A percentile compares a stretch with the other conserved stretches of the same genome.
Evolutionary conservation across 2,797 vertebrate genomes (phyloP).

Genomic region (Sternarchorhynchus goeldii): DNA sequence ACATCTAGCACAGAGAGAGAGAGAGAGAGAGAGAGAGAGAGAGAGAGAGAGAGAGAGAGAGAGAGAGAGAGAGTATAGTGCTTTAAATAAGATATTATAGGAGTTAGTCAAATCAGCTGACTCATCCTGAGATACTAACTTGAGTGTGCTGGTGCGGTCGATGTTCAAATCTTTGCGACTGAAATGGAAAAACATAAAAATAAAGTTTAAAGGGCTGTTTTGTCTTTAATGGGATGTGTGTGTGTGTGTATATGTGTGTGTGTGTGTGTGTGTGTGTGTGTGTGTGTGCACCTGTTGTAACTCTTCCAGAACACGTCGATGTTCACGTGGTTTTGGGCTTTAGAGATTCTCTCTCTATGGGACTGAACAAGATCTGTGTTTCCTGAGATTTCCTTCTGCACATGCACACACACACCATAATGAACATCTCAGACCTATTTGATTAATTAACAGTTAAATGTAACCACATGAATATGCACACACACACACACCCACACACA

Average conservation of each 20-base stretch:
- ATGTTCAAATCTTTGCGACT: constrained; percentile 88
- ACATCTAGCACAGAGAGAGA: constrained; percentile 72
- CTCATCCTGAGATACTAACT: constrained; percentile 72
- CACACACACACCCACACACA: constrained; percentile 51
- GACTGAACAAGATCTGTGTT: constrained; percentile 82
- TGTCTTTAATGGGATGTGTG: neutral
- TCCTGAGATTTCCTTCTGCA: constrained; percentile 84
- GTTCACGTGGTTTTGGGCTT: constrained; percentile 79
- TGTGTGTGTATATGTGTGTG: neutral
- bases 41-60: neutral
- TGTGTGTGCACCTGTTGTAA: constrained; percentile 80
- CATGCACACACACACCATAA: constrained; percentile 16
- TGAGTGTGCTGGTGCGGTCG: constrained; percentile 84
- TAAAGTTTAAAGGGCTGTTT: neutral
- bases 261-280: neutral
- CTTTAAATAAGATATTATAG: too few species aligned
- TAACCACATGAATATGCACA: neutral
- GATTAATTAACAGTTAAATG: neutral
- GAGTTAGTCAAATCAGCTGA: too few species aligned
- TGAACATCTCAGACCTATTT: too few species aligned
- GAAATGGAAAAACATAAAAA: constrained; percentile 34
- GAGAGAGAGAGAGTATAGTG: too few species aligned
- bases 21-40: neutral
- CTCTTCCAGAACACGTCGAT: constrained; percentile 87
- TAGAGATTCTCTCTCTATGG: constrained; percentile 78